Percentiles rank a stretch among this genome's conserved stretches.
Evolutionary conservation across 1,140 invertebrate genomes (phyloP).

Genomic region (Holcopasites calliopsidis): DNA sequence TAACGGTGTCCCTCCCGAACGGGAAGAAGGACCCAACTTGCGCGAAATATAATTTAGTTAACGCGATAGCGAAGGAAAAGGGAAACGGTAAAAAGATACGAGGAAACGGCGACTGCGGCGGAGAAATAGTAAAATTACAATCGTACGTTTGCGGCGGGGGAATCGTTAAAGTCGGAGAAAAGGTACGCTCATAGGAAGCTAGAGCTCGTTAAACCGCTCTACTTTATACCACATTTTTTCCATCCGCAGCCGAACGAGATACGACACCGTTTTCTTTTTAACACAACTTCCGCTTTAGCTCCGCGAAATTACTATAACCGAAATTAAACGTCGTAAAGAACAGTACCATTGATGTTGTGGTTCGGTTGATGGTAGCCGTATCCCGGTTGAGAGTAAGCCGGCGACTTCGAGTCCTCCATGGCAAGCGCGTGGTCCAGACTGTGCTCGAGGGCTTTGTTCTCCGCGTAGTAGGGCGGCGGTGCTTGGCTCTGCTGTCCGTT

Average conservation of each 20-base stretch:
- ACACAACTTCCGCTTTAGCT: not conserved
- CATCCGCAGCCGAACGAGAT: not conserved
- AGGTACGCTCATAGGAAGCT: constrained; percentile 20
- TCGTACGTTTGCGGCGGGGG: not conserved
- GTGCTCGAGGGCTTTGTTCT: constrained; percentile 94
- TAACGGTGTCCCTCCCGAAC: not conserved
- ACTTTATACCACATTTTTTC: constrained; percentile 23
- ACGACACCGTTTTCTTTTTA: not conserved
- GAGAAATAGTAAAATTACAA: constrained; percentile 2
- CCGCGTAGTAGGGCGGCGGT: constrained; percentile 91
- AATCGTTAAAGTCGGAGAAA: constrained; percentile 6
- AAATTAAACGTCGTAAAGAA: not conserved
- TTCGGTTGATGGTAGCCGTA: constrained; percentile 88
- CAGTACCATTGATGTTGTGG: constrained; percentile 86
- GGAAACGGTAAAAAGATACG: constrained; percentile 2
- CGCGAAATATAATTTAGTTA: too few species aligned
- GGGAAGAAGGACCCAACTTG: too few species aligned
- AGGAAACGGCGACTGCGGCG: constrained; percentile 6
- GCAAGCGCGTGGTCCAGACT: constrained; percentile 90
- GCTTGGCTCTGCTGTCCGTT: constrained; percentile 87
- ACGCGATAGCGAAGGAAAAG: too few species aligned
- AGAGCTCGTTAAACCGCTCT: constrained; percentile 18
- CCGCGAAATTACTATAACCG: not conserved
- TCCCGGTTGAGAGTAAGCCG: constrained; percentile 90
- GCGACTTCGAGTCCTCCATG: constrained; percentile 89